Conservation (phyloP, 2,113 vertebrate genomes). For the Gambusia affinis region DNA sequence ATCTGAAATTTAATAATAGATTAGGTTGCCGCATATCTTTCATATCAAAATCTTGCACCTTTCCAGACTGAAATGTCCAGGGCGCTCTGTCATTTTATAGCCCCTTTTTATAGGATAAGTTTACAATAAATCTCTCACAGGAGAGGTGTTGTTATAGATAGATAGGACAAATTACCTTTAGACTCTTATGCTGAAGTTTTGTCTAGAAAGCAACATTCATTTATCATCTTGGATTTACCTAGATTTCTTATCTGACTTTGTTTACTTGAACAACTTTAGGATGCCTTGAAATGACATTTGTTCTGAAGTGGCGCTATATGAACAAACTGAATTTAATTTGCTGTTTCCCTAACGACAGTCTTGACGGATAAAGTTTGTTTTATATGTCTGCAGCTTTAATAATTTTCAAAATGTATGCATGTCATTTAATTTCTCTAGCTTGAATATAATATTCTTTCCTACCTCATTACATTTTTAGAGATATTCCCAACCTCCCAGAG, state of each 20-base stretch:
- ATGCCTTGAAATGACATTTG: not conserved
- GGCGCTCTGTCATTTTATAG: not conserved
- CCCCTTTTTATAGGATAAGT: not conserved
- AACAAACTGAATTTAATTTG: not conserved
- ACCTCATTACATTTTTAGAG: conserved; percentile 61
- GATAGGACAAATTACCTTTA: not conserved
- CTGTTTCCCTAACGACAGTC: not conserved
- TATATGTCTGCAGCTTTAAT: not conserved
- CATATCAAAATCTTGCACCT: not conserved
- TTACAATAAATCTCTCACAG: not conserved
- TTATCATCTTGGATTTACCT: too few species aligned
- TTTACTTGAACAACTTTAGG: not conserved
- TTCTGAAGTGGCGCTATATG: not conserved
- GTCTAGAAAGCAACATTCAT: not conserved
- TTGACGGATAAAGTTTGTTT: not conserved
- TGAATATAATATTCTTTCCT: not conserved
- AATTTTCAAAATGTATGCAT: not conserved
- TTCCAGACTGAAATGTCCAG: not conserved
- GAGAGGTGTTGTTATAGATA: not conserved
- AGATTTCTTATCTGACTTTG: too few species aligned
- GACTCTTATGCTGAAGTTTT: not conserved
- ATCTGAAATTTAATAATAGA: not conserved
- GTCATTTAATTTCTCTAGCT: not conserved
- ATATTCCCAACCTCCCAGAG: conserved; percentile 89
- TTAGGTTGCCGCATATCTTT: not conserved